Conservation (phyloP, 2,113 vertebrate genomes). For the Lathamus discolor region DNA sequence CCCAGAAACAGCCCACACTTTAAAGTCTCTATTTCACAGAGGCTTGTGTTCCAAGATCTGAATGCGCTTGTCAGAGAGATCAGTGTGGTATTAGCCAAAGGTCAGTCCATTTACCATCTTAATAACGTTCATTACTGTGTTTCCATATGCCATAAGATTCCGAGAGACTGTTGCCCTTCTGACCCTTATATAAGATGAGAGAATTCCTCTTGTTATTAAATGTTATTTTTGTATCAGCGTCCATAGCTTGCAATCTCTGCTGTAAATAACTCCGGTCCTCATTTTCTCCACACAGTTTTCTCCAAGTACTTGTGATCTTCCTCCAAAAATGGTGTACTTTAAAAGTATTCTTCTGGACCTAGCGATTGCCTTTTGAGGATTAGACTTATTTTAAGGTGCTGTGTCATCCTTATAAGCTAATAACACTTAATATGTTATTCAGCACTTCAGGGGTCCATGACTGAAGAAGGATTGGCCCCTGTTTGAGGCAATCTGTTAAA, state of each 20-base stretch:
- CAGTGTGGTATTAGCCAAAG: constrained; percentile 40
- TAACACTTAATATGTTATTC: background rate
- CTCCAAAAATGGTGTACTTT: background rate
- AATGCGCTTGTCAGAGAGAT: background rate
- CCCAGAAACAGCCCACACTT: background rate
- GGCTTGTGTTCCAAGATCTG: background rate
- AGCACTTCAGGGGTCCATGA: rapidly evolving
- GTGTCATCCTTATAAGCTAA: background rate
- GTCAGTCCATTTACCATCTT: constrained; percentile 36
- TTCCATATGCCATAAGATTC: constrained; percentile 7
- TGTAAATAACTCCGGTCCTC: background rate
- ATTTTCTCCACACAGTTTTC: background rate
- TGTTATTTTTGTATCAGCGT: constrained; percentile 1
- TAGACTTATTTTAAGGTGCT: background rate
- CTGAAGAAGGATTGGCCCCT: background rate
- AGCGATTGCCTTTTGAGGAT: constrained; percentile 13
- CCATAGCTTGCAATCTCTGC: background rate
- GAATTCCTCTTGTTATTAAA: constrained; percentile 49
- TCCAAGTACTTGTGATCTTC: background rate
- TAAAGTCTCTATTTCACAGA: background rate
- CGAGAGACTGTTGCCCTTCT: background rate
- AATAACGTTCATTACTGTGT: background rate
- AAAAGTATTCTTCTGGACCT: background rate
- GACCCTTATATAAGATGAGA: background rate
- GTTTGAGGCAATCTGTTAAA: background rate